Evolutionary conservation across 1,140 invertebrate species (phyloP), one percentile per base, ranked within the genome.

Genomic region (Apis cerana): DNA sequence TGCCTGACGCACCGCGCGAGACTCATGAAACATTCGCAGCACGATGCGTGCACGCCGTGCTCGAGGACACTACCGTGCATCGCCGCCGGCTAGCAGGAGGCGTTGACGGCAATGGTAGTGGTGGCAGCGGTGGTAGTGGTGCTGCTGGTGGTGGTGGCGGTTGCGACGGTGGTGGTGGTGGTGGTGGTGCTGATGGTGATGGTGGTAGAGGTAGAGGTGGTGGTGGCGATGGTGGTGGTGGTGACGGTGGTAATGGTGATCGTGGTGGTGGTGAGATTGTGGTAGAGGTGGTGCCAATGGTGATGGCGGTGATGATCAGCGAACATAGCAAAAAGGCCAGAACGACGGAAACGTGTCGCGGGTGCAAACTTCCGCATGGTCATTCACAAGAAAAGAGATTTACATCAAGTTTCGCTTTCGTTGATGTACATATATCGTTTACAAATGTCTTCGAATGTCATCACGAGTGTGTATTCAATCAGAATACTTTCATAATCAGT

Each of bases 21-120:
- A 88, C 79, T 82, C 86, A 83, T 88, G 70, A 71, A 88, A 87
- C 86, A 85, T 88, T 87, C 87, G 86, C 86, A 88, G 86, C 87
- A 88, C 87, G 87, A 88, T 88, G 87, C 87, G 87, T 88, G 87
- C 87, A 88, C 87, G 87, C 86, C 86, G 86, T 88, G 86, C 82
- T 88, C 86, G 87, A 88, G 83, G 85, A 88, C 86, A 88, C 87
- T 88, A 85, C 86, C 87, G 87, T 87, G 83, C 82, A 88, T 80
- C 85, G 86, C 85, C 86, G 86, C 83, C 87, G 87, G 87, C 85
- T 75, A 87, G 70, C 83, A 75, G 79, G 86, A 88, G 87, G 87
- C 86, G 87, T 85, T 79, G 85, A 84, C 86, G 85, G 82, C 80
- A 74, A 74, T 75, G 82, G 81, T 83, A 77, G 65, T 84, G 83